phyloP scores from a whole-genome alignment of 1,140 invertebrate species.

The Solenopsis invicta region DNA sequence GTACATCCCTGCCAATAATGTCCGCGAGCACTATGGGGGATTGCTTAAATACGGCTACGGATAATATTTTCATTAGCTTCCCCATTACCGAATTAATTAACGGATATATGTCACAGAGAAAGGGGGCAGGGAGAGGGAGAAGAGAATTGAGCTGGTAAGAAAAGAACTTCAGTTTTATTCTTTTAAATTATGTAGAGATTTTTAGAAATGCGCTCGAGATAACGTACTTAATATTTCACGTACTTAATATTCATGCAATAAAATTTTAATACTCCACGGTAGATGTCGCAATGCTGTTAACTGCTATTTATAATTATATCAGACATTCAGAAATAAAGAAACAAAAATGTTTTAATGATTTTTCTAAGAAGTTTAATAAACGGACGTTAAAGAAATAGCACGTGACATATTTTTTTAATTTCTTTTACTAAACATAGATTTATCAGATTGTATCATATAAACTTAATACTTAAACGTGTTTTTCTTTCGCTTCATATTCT shows the following conservation, averaged over 20 bases:
- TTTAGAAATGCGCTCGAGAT: background rate
- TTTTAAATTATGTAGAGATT: background rate
- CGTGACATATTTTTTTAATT: background rate
- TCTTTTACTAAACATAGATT: background rate
- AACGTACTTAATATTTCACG: background rate
- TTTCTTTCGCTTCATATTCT: background rate
- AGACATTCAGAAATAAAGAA: background rate
- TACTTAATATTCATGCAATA: background rate
- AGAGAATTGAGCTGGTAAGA: background rate
- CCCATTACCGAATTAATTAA: constrained; percentile 71
- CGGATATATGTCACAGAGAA: constrained; percentile 10
- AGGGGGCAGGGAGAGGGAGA: background rate
- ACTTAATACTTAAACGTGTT: too few relatives aligned
- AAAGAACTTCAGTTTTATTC: background rate
- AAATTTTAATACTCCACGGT: background rate
- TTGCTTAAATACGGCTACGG: constrained; percentile 69
- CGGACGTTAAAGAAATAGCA: background rate
- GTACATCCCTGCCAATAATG: constrained; percentile 76
- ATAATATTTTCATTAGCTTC: constrained; percentile 76
- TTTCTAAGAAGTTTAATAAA: background rate
- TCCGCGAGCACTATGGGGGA: constrained; percentile 72
- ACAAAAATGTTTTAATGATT: background rate
- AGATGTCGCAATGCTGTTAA: too few relatives aligned
- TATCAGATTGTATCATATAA: too few relatives aligned
- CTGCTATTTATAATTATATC: background rate